These are phyloP conservation scores for Pelusios castaneus DNA, from an alignment of 2,113 vertebrate species.

Conservation along the genomic window DNA sequence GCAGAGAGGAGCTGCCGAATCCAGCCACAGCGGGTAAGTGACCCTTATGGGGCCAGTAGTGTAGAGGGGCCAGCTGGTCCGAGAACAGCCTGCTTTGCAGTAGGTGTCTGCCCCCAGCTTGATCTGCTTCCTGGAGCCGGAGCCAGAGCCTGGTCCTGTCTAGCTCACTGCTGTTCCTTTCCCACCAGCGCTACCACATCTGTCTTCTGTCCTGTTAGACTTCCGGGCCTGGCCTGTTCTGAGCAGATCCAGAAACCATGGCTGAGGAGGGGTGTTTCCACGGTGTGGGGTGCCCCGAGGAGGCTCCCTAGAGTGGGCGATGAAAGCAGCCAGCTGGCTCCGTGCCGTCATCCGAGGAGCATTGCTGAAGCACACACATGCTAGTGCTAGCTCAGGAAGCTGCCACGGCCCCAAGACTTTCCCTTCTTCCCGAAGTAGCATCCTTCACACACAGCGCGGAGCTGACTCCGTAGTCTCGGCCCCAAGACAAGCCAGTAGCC, in stretches of 20 bases:
- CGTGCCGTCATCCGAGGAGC: neutral
- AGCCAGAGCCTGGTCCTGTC: neutral
- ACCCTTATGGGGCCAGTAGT: neutral
- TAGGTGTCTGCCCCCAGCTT: neutral
- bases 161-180: neutral
- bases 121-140: neutral
- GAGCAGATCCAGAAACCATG: neutral
- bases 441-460: neutral
- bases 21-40: constrained; percentile 8
- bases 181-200: neutral
- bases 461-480: neutral
- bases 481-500: neutral
- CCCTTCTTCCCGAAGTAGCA: neutral
- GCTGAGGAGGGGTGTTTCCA: no score
- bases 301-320: neutral
- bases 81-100: neutral
- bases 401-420: no score
- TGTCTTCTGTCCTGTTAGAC: neutral
- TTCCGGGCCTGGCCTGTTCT: neutral
- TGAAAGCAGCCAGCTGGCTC: no score
- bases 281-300: no score
- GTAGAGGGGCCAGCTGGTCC: neutral
- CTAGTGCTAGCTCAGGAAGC: no score
- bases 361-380: neutral
- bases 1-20: neutral